Conservation (phyloP, 1,140 invertebrate species). For the Thaumetopoea pityocampa region DNA sequence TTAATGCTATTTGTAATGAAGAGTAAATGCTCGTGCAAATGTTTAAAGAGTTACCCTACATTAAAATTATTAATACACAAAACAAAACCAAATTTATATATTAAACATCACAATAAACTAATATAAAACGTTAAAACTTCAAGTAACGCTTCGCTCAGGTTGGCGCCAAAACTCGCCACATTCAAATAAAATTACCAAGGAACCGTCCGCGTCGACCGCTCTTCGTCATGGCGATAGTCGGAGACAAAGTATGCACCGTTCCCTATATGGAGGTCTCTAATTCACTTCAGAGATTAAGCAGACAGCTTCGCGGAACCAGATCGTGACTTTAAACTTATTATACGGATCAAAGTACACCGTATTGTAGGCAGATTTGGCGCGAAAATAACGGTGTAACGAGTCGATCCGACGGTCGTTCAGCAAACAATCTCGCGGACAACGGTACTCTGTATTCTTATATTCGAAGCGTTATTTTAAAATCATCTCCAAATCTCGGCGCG, state of each 20-base stretch:
- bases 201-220: conserved; percentile 21
- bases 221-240: conserved; percentile 27
- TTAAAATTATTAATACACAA: too few relatives aligned
- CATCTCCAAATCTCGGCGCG: conserved; percentile 36
- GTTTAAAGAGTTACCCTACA: too few relatives aligned
- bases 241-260: conserved; percentile 48
- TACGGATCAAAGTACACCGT: conserved; percentile 57
- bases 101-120: too few relatives aligned
- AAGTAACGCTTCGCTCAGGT: too few relatives aligned
- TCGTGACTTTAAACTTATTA: conserved; percentile 71
- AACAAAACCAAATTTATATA: too few relatives aligned
- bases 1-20: too few relatives aligned
- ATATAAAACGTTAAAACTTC: too few relatives aligned
- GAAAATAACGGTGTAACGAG: conserved; percentile 46
- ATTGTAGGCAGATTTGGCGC: conserved; percentile 70
- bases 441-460: conserved; percentile 55
- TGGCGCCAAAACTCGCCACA: too few relatives aligned
- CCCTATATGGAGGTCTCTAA: conserved; percentile 57
- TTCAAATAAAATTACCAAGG: too few relatives aligned
- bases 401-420: conserved; percentile 38
- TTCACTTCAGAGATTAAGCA: conserved; percentile 51
- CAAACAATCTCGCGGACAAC: conserved; percentile 48
- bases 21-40: too few relatives aligned
- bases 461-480: conserved; percentile 63
- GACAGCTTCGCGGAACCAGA: conserved; percentile 52